phyloP scores from a whole-genome alignment of 2,888 invertebrate genomes.

The Athalia cordata region DNA sequence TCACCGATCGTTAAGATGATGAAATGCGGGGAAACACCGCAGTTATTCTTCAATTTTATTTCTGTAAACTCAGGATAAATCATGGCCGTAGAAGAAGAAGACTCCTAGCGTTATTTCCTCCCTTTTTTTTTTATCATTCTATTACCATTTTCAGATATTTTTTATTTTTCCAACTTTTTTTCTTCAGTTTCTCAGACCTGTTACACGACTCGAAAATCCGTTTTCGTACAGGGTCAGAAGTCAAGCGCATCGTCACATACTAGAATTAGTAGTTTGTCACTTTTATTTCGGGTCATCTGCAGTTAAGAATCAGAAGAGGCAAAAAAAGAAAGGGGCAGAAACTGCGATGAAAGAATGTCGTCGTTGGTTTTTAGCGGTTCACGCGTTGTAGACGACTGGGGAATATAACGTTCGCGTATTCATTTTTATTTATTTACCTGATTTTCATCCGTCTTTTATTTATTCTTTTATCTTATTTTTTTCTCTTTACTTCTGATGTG shows the following conservation, averaged over 20 bases:
- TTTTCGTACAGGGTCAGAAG: conserved; percentile 21
- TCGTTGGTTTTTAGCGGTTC: conserved; percentile 7
- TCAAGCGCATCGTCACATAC: conserved; percentile 26
- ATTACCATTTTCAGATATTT: neutral
- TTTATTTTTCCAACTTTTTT: neutral
- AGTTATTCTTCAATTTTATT: conserved; percentile 35
- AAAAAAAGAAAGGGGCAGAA: too few species aligned
- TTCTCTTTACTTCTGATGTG: neutral
- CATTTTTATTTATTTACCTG: conserved; percentile 19
- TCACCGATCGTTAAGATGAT: conserved; percentile 55
- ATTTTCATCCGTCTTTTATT: conserved; percentile 30
- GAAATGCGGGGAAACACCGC: conserved; percentile 52
- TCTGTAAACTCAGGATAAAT: neutral
- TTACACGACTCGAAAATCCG: neutral
- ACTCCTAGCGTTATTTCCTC: neutral
- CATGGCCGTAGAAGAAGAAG: neutral
- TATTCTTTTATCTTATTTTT: neutral
- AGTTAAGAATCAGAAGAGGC: neutral
- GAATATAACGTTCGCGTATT: neutral
- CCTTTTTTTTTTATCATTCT: neutral
- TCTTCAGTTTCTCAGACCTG: neutral
- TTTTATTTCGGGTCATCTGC: conserved; percentile 34
- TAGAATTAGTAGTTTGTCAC: conserved; percentile 15
- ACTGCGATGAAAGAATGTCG: conserved; percentile 11
- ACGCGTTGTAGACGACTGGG: neutral